Evolutionary conservation across 30 jellyfish, hydroid and myxozoan genomes (phyloP), one percentile per base, ranked within the genome.

Genomic region (Hydractinia symbiolongicarpus): DNA sequence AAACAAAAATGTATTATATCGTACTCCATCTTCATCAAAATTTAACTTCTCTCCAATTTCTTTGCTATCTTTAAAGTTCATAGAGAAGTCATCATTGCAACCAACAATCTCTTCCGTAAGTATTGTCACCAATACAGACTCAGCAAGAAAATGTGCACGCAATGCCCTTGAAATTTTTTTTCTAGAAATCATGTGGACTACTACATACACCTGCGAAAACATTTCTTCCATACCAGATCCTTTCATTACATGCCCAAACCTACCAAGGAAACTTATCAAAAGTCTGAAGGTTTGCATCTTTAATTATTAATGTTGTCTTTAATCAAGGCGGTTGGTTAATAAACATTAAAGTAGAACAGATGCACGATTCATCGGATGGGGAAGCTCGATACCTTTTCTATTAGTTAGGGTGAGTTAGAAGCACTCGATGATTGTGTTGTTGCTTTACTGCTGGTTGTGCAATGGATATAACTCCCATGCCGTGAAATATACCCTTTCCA

Each of bases 81-180:
- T 58, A 2, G 15, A 11, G 19, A 58, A 58, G 69, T 58, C 69
- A 58, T 58, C 69, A 3, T 16, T 58, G 69, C 69, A 13, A 2
- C 17, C 69, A 58, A 58, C 15, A 58, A 16, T 58, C 15, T 58
- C 69, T 58, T 58, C 17, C 17, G 69, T 58, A 16, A 58, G 69
- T 58, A 58, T 11, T 58, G 69, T 58, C 69, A 58, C 69, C 69
- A 58, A 16, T 58, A 3, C 69, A 58, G 69, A 58, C 69, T 16
- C 3, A 30, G 44, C 44, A 30, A 30, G 44, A 30, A 30, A 30
- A 30, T 30, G 44, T 30, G 78, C 83, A 0, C 83, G 86, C 15
- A 79, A 16, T 79, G 95, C 95, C 52, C 89, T 78, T 76, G 89
- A 44, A 21, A 78, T 73, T 5, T 86, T 86, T 68, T 85, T 85